These are phyloP conservation scores for Pteronotus mesoamericanus DNA, from an alignment of 2,797 vertebrate genomes.

Conservation along the genomic window DNA sequence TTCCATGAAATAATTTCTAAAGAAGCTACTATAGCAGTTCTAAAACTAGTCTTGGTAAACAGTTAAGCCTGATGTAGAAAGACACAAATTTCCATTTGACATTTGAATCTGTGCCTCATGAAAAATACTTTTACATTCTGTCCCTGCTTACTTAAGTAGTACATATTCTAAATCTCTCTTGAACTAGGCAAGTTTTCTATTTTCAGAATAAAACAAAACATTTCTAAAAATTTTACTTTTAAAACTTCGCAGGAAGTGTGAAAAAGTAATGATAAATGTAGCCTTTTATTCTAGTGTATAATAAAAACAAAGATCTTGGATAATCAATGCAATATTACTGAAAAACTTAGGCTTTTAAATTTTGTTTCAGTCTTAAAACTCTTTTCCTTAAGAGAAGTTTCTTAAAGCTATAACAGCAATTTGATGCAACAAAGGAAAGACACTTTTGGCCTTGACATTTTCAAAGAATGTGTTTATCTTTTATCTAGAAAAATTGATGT, in stretches of 20 bases:
- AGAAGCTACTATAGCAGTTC: not conserved
- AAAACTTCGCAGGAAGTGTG: not conserved
- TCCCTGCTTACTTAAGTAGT: not conserved
- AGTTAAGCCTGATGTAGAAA: not conserved
- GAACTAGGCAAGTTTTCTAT: not conserved
- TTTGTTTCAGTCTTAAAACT: not conserved
- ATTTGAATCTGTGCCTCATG: not conserved
- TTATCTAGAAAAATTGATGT: slow-evolving; percentile 36
- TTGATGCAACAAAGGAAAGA: not conserved
- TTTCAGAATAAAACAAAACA: not conserved
- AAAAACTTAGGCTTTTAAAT: not conserved
- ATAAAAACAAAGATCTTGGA: not conserved
- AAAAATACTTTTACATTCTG: not conserved
- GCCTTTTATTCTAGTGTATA: not conserved
- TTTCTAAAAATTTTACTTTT: not conserved
- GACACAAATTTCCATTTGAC: not conserved
- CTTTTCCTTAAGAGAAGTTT: not conserved
- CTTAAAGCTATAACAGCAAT: not conserved
- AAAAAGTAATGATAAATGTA: not conserved
- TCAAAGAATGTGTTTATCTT: slow-evolving; percentile 8
- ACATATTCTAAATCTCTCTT: not conserved
- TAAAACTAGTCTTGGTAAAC: not conserved
- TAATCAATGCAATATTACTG: not conserved
- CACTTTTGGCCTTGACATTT: slow-evolving; percentile 33
- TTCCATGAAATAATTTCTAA: not conserved